Conservation (phyloP, 30 jellyfish, hydroid and myxozoan species). For the Pelagia noctiluca region DNA sequence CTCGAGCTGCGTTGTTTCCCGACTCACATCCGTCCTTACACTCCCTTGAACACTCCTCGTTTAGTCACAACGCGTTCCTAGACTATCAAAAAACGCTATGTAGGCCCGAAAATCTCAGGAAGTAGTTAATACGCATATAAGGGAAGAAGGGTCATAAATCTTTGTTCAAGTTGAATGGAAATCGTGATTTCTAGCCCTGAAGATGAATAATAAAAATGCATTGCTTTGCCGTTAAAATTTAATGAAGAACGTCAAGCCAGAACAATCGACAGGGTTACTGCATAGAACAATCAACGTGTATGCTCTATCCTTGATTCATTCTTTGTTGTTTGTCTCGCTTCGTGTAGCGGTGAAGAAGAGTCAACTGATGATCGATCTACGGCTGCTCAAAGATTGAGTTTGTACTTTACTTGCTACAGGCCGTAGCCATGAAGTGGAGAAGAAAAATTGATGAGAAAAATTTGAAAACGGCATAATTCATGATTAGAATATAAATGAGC, state of each 20-base stretch:
- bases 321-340: conserved; percentile 5
- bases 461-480: too few relatives aligned
- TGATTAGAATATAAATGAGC: too few relatives aligned
- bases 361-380: too few relatives aligned
- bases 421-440: too few relatives aligned
- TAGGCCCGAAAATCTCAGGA: not conserved
- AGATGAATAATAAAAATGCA: conserved; percentile 11
- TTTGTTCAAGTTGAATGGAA: not conserved
- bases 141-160: too few relatives aligned
- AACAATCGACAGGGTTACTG: not conserved
- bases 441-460: too few relatives aligned
- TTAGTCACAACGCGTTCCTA: too few relatives aligned
- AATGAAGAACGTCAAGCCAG: not conserved
- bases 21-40: not conserved
- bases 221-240: not conserved
- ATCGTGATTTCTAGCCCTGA: not conserved
- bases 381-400: too few relatives aligned
- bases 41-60: not conserved
- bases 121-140: too few relatives aligned
- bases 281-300: not conserved
- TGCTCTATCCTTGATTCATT: not conserved
- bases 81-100: too few relatives aligned
- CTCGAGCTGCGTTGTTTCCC: conserved; percentile 62
- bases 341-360: too few relatives aligned
- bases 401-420: too few relatives aligned